Percentiles rank a stretch among this genome's conserved stretches.
phyloP scores from a whole-genome alignment of 2,113 vertebrate species.

The Tragulus kanchil region DNA sequence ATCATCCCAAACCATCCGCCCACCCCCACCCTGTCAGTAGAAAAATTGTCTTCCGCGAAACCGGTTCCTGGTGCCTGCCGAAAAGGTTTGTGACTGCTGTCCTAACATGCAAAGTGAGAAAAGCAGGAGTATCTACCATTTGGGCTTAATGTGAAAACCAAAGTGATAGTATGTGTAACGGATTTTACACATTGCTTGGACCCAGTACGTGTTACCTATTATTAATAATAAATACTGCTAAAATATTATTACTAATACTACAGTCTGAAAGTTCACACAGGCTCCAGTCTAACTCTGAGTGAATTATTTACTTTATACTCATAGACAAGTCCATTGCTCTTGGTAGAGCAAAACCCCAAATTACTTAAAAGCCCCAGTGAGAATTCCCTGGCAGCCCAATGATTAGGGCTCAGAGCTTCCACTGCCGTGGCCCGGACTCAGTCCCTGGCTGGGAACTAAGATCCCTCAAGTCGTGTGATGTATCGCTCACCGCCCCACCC shows the following conservation, averaged over 20 bases:
- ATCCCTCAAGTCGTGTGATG: rapidly evolving
- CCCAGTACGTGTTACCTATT: not conserved
- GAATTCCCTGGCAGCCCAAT: not conserved
- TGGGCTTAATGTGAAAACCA: not conserved
- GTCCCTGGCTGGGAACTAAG: not conserved
- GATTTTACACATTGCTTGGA: not conserved
- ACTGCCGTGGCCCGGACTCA: not conserved
- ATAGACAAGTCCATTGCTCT: not conserved
- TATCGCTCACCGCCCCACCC: no score
- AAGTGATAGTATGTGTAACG: not conserved
- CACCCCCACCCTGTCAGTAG: not conserved
- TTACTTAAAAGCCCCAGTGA: not conserved
- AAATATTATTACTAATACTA: conserved; percentile 27
- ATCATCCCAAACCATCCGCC: not conserved
- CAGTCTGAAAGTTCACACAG: not conserved
- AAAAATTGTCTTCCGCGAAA: not conserved
- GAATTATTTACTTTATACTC: not conserved
- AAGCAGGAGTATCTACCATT: not conserved
- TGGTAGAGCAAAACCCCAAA: not conserved
- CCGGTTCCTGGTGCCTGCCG: not conserved
- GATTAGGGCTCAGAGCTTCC: not conserved
- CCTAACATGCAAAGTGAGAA: not conserved
- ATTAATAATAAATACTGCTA: not conserved
- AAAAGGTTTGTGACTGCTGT: not conserved
- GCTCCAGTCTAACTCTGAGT: not conserved